These are phyloP conservation scores for Cotesia glomerata DNA, from an alignment of 1,140 invertebrate species.

Conservation along the genomic window DNA sequence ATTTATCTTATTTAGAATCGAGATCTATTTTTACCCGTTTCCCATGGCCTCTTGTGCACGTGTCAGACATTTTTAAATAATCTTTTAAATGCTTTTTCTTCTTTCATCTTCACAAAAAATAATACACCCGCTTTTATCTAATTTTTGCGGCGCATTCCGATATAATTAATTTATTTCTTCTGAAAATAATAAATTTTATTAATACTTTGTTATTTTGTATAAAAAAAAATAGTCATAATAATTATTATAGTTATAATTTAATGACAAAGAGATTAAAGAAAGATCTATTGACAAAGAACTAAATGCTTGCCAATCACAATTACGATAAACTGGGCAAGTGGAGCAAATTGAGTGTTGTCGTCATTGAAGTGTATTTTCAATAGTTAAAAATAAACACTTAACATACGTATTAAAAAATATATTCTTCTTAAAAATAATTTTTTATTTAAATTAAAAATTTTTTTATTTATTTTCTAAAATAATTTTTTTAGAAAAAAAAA, in stretches of 20 bases:
- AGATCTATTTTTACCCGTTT: conserved; percentile 3
- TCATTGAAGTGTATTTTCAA: conserved; percentile 16
- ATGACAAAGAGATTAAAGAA: not conserved
- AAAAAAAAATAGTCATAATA: conserved; percentile 11
- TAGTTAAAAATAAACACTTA: conserved; percentile 25
- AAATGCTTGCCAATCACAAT: conserved; percentile 27
- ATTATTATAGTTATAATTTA: not conserved
- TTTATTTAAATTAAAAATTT: too few relatives aligned
- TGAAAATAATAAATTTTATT: too few relatives aligned
- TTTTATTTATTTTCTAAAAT: too few relatives aligned
- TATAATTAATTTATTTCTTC: too few relatives aligned
- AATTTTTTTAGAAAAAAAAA: too few relatives aligned
- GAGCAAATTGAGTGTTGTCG: conserved; percentile 14
- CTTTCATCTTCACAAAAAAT: not conserved
- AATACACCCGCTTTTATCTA: not conserved
- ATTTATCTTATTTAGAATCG: conserved; percentile 12
- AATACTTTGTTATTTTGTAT: too few relatives aligned
- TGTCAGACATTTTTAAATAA: conserved; percentile 7
- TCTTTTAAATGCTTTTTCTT: not conserved
- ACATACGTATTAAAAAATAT: not conserved
- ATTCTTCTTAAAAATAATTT: too few relatives aligned
- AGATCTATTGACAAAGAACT: conserved; percentile 22
- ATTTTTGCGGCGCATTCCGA: not conserved
- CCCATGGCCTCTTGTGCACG: conserved; percentile 18
- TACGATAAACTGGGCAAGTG: conserved; percentile 27